These are phyloP conservation scores for Etheostoma nigrum DNA, from an alignment of 2,797 vertebrate genomes.

Conservation along the genomic window DNA sequence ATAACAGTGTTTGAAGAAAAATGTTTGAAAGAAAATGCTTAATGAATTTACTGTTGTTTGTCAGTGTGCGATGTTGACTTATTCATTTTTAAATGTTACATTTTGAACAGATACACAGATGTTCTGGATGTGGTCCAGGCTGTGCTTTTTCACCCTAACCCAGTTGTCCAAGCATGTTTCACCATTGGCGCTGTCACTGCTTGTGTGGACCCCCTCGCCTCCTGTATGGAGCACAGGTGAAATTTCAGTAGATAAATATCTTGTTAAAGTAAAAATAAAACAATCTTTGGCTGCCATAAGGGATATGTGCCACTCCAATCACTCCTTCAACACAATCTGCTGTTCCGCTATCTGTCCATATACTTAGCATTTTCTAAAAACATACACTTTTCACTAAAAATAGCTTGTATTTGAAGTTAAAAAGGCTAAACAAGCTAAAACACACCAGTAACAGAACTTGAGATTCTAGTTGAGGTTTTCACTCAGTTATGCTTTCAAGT, in stretches of 20 bases:
- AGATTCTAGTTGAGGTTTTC: neutral
- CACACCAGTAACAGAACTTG: neutral
- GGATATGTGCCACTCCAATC: neutral
- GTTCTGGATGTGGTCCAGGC: conserved; percentile 93
- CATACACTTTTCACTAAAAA: neutral
- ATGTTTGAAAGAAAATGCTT: neutral
- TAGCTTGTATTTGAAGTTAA: neutral
- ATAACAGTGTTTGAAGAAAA: neutral
- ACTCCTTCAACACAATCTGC: neutral
- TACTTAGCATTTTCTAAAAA: neutral
- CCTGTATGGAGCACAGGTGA: conserved; percentile 96
- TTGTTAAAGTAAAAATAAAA: neutral
- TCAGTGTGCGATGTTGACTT: neutral
- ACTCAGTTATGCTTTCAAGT: conserved; percentile 12
- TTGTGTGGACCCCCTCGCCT: conserved; percentile 92
- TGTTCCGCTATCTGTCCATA: neutral
- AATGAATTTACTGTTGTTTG: neutral
- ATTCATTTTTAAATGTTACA: neutral
- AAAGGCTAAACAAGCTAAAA: conserved; percentile 4
- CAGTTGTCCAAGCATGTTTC: conserved; percentile 87
- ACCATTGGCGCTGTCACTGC: conserved; percentile 89
- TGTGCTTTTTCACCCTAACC: conserved; percentile 92
- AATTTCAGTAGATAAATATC: neutral
- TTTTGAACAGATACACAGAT: conserved; percentile 90
- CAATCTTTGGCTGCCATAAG: neutral